phyloP scores from a whole-genome alignment of 1,140 invertebrate genomes.

The Atta texana region DNA sequence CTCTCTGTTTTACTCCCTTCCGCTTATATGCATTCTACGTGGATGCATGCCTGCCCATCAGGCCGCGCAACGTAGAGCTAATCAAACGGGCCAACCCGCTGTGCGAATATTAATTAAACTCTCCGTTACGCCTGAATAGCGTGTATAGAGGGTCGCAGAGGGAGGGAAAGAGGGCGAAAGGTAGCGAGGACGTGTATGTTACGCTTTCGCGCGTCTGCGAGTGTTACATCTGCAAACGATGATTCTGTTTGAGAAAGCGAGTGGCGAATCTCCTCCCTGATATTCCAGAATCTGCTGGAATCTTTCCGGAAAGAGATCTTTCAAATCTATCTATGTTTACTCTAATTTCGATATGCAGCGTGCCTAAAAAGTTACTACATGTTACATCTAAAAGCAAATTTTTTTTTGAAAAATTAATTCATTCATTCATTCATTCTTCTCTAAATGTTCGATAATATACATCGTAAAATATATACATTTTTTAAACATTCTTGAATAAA shows the following conservation, averaged over 20 bases:
- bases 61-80: conserved; percentile 80
- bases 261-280: neutral
- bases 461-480: too few relatives aligned
- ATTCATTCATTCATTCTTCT: neutral
- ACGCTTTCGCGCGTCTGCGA: conserved; percentile 61
- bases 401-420: neutral
- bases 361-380: neutral
- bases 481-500: neutral
- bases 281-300: neutral
- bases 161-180: conserved; percentile 65
- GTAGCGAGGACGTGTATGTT: conserved; percentile 50
- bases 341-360: neutral
- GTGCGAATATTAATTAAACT: conserved; percentile 84
- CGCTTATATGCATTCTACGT: conserved; percentile 74
- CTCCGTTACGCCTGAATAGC: conserved; percentile 80
- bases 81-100: conserved; percentile 82
- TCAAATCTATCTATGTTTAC: neutral
- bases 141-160: conserved; percentile 72
- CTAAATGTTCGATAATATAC: neutral
- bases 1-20: conserved; percentile 46
- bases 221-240: conserved; percentile 43
- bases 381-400: too few relatives aligned
- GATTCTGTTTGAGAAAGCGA: conserved; percentile 26
- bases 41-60: conserved; percentile 81
- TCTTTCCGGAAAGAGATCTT: neutral